Evolutionary conservation across 1,140 invertebrate species (phyloP), one percentile per base, ranked within the genome.

Genomic region (Drosophila bocqueti): DNA sequence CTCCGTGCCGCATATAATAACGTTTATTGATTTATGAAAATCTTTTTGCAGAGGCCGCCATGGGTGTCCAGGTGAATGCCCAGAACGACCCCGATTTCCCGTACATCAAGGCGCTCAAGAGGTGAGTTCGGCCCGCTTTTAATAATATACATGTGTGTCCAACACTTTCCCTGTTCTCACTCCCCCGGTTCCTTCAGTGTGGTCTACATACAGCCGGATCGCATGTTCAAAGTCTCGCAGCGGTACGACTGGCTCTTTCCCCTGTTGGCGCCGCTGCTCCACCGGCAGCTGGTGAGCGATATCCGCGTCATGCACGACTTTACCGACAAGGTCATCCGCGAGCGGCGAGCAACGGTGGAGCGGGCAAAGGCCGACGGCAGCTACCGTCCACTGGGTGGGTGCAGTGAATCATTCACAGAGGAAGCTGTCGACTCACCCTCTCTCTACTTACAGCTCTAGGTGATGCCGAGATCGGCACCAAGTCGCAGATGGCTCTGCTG

Each of bases 401-500:
- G 49, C 45, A 46, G 26, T 75, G 36, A 46, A 38, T 57, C 49
- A 71, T 26, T 40, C 9, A 15, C 18, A 46, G 13, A 13, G 57
- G 46, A 54, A 52, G 38, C 18, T 13, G 40, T 40, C 29, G 18
- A 38, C 24, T 16, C 26, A 29, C 18, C 15, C 11, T 47, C 24
- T 38, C 13, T 16, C 15, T 36, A 4, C 24, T 40, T 36, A 15
- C 61, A 89, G 85, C 66, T 69, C 61, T 90, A 24, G 85, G 78
- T 0, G 81, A 89, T 69, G 67, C 36, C 2, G 83, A 83, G 7
- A 73, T 82, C 3, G 94, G 93, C 58, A 85, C 92, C 0, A 95
- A 94, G 77, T 96, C 95, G 49, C 94, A 95, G 74, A 93, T 96
- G 62, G 96, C 96, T 8, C 96, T 98, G 92, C 93, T 98, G 78